These are phyloP conservation scores for Oxyteleia sp. DNA, from an alignment of 2,888 invertebrate species.

Conservation along the genomic window DNA sequence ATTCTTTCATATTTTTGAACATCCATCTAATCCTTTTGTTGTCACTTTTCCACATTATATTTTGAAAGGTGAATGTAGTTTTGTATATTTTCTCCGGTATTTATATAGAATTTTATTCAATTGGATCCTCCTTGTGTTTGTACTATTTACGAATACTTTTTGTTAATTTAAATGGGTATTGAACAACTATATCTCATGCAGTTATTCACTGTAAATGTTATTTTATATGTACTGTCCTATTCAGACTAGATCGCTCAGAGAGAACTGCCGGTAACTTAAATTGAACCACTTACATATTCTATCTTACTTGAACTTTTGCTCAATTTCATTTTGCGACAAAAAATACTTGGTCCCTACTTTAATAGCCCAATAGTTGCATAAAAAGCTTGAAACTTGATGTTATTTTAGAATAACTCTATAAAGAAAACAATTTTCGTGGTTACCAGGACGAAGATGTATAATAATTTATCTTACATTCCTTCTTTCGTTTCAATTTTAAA, in stretches of 20 bases:
- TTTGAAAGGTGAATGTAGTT: constrained; percentile 8
- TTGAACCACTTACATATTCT: constrained; percentile 23
- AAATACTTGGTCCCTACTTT: neutral
- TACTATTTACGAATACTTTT: constrained; percentile 9
- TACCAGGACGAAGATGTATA: neutral
- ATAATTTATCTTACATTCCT: neutral
- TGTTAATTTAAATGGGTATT: constrained; percentile 16
- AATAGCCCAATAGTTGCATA: neutral
- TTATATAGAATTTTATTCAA: constrained; percentile 7
- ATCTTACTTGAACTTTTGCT: constrained; percentile 16
- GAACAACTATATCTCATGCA: constrained; percentile 12
- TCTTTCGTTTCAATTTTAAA: neutral
- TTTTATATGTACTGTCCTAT: constrained; percentile 10
- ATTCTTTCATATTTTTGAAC: neutral
- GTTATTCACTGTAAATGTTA: constrained; percentile 20
- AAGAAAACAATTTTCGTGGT: constrained; percentile 8
- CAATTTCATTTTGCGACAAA: constrained; percentile 16
- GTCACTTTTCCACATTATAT: neutral
- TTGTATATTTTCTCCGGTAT: constrained; percentile 3
- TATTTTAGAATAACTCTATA: neutral
- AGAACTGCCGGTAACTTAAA: constrained; percentile 3
- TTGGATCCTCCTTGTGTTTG: constrained; percentile 4
- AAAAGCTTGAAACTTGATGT: constrained; percentile 7
- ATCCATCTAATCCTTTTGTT: neutral
- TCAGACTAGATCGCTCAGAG: neutral